A percentile compares a stretch with the other conserved stretches of the same genome.
Evolutionary conservation across 2,888 invertebrate genomes (phyloP).

Genomic region (Watsonalla binaria): DNA sequence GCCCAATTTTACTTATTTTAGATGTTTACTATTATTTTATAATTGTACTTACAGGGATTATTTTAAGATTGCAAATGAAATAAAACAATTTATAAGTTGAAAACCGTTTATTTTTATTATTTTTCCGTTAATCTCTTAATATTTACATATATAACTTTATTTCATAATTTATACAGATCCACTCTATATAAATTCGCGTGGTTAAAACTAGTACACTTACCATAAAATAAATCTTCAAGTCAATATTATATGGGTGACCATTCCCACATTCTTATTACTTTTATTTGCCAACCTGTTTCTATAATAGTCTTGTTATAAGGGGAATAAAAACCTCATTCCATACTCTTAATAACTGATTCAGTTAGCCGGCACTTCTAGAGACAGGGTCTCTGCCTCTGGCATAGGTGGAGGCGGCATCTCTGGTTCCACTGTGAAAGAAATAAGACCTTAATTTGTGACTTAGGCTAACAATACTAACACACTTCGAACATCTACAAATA

Average conservation of each 20-base stretch:
- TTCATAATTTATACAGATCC: not conserved
- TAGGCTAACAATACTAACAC: too few species aligned
- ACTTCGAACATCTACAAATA: too few species aligned
- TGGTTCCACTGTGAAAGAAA: not conserved
- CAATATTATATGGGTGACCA: too few species aligned
- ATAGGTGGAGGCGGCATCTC: not conserved
- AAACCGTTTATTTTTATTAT: conserved; percentile 13
- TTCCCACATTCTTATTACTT: too few species aligned
- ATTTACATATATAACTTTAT: not conserved
- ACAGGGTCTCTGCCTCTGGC: conserved; percentile 23
- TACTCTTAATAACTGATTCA: conserved; percentile 18
- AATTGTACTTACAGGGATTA: conserved; percentile 42
- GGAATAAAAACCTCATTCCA: too few species aligned
- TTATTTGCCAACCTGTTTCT: too few species aligned
- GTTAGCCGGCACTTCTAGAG: conserved; percentile 46
- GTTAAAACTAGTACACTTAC: too few species aligned
- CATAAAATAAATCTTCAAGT: too few species aligned
- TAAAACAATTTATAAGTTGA: conserved; percentile 16
- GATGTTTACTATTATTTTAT: conserved; percentile 25
- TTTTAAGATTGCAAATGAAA: conserved; percentile 29
- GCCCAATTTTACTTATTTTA: conserved; percentile 23
- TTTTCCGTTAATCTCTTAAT: not conserved
- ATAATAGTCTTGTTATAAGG: too few species aligned
- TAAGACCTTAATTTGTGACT: too few species aligned
- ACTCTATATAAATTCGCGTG: too few species aligned